Base-by-base conservation (phyloP, 2,113 vertebrate species). In the Passer montanus region DNA sequence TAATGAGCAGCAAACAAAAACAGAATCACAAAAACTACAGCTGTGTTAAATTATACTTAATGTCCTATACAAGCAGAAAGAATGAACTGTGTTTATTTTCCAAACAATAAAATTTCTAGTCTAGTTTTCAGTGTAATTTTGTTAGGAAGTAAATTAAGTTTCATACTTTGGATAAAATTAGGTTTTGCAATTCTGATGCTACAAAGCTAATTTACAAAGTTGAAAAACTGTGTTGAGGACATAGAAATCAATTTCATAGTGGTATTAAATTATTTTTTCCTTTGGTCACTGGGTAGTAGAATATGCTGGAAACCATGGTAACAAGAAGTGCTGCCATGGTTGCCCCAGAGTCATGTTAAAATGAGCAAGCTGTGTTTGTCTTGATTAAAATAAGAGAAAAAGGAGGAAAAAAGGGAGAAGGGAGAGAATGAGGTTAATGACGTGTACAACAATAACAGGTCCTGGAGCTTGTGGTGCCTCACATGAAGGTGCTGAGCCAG, bases 11-110 rank as follows among this genome's bases (percentile, higher is more conserved):
- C 53, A 90, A 91, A 95, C 47, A 92, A 94, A 95, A 87, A 30
- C 81, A 82, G 70, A 85, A 82, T 82, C 62, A 94, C 74, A 93
- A 91, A 91, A 78, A 89, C 66, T 94, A 91, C 96, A 94, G 87
- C 88, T 96, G 82, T 93, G 93, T 83, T 91, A 80, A 96, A 95
- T 95, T 97, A 89, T 68, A 22, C 41, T 92, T 91, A 78, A 86
- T 80, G 64, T 90, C 43, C 50, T 96, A 59, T 75, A 75, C 52
- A 92, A 87, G 37, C 60, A 68, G 55, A 81, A 74, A 92, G 81
- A 94, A 94, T 89, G 37, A 85, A 76, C 70, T 84, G 49, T 80
- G 60, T 87, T 90, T 91, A 60, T 94, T 95, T 96, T 92, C 52
- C 66, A 94, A 95, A 95, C 87, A 95, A 91, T 92, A 82, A 68